Evolutionary conservation across 2,113 vertebrate genomes (phyloP), one percentile per base, ranked within the genome.

Genomic region (Hyperoodon ampullatus): DNA sequence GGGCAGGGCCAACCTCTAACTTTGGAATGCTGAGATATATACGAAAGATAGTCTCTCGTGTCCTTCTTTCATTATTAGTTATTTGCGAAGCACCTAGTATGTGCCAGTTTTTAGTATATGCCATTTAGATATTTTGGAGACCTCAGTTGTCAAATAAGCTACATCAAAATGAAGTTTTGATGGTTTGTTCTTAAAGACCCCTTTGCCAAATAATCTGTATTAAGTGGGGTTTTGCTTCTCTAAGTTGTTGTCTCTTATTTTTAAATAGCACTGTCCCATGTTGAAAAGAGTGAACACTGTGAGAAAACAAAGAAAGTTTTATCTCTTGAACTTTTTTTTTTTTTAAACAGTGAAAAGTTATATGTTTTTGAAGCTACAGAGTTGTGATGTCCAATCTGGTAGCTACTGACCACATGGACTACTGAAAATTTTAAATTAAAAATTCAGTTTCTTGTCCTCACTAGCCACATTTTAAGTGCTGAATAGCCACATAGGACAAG

Each of bases 361-460:
- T 42, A 5, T 82, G 61, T 44, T 88, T 94, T 53, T 92, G 19
- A 96, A 88, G 33, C 24, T 81, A 6, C 6, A 83, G 66, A 85
- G 14, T 71, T 65, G 15, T 80, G 35, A 39, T 81, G 19, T 88
- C 60, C 70, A 75, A 8, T 90, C 44, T 81, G 63, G 28, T 90
- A 86, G 33, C 19, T 65, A 66, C 10, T 85, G 33, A 68, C 44
- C 42, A 68, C 24, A 30, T 74, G 74, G 16, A 19, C 65, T 92
- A 72, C 82, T 96, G 93, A 94, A 81, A 91, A 14, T 50, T 78
- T 89, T 74, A 47, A 94, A 39, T 88, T 24, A 63, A 89, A 93
- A 97, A 60, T 60, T 66, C 11, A 68, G 18, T 70, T 94, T 66
- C 30, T 66, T 87, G 60, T 77, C 53, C 16, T 44, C 42, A 84